phyloP scores from a whole-genome alignment of 2,113 vertebrate genomes.

The Peromyscus polionotus region DNA sequence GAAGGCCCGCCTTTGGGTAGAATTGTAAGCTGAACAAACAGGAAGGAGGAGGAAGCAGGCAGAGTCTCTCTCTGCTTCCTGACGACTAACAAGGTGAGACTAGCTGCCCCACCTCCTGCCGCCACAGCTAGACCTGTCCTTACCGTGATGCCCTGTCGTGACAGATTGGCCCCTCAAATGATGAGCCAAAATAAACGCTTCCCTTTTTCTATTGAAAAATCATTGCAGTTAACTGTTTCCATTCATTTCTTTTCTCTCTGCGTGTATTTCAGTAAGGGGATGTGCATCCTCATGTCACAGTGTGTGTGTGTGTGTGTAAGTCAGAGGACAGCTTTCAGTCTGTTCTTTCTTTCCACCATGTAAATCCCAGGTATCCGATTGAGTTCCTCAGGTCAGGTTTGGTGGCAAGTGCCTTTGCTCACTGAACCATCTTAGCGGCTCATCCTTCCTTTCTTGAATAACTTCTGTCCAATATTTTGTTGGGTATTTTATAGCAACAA shows the following conservation, averaged over 20 bases:
- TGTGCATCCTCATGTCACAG: background rate
- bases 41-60: background rate
- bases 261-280: background rate
- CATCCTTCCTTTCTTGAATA: background rate
- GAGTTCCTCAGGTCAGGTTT: background rate
- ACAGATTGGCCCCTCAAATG: background rate
- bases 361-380: background rate
- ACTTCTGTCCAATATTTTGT: background rate
- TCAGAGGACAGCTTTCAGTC: background rate
- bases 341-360: background rate
- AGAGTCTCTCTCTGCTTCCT: too few species aligned
- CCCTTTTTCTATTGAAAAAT: background rate
- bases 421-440: background rate
- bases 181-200: background rate
- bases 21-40: background rate
- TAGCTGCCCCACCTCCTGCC: too few species aligned
- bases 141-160: background rate
- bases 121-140: background rate
- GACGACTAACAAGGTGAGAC: too few species aligned
- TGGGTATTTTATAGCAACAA: background rate
- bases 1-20: background rate
- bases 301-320: background rate
- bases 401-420: background rate
- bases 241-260: background rate
- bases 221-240: background rate